Evolutionary conservation across 1,140 invertebrate species (phyloP).

Genomic region (Leptopilina boulardi): DNA sequence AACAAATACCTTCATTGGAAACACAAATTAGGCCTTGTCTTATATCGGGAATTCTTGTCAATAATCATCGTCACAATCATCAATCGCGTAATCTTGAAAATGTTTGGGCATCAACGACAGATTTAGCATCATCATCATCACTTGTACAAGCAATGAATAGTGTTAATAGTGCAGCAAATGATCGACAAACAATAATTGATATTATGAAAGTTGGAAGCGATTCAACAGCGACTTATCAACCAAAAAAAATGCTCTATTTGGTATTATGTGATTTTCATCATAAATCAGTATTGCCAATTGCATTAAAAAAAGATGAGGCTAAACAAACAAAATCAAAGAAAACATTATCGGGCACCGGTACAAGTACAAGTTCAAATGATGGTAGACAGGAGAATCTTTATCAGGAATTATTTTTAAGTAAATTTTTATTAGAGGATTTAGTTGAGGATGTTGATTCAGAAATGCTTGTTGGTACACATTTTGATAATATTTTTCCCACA

Average conservation of each 20-base stretch:
- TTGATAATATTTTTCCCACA: slow-evolving; percentile 63
- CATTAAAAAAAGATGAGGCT: slow-evolving; percentile 63
- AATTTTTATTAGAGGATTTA: slow-evolving; percentile 73
- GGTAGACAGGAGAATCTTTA: slow-evolving; percentile 70
- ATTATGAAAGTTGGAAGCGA: slow-evolving; percentile 62
- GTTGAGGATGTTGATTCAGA: slow-evolving; percentile 73
- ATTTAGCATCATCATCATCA: slow-evolving; percentile 71
- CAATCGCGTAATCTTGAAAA: slow-evolving; percentile 71
- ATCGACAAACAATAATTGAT: slow-evolving; percentile 56
- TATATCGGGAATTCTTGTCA: slow-evolving; percentile 73
- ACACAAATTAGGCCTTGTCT: slow-evolving; percentile 70
- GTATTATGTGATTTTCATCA: slow-evolving; percentile 79
- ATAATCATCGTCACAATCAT: slow-evolving; percentile 61
- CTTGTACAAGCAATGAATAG: slow-evolving; percentile 80
- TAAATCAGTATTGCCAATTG: slow-evolving; percentile 59
- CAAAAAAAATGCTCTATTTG: slow-evolving; percentile 73
- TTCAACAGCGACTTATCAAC: slow-evolving; percentile 56
- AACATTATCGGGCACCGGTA: slow-evolving; percentile 70
- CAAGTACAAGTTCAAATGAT: slow-evolving; percentile 72
- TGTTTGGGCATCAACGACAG: slow-evolving; percentile 71
- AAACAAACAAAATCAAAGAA: slow-evolving; percentile 72
- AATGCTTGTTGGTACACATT: slow-evolving; percentile 65
- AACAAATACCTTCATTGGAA: slow-evolving; percentile 34
- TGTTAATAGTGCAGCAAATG: slow-evolving; percentile 78
- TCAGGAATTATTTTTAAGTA: slow-evolving; percentile 72